Percentiles rank a stretch among this genome's conserved stretches.
These are phyloP conservation scores for Rhodophaea formosa DNA, from an alignment of 2,888 invertebrate genomes.

Conservation along the genomic window DNA sequence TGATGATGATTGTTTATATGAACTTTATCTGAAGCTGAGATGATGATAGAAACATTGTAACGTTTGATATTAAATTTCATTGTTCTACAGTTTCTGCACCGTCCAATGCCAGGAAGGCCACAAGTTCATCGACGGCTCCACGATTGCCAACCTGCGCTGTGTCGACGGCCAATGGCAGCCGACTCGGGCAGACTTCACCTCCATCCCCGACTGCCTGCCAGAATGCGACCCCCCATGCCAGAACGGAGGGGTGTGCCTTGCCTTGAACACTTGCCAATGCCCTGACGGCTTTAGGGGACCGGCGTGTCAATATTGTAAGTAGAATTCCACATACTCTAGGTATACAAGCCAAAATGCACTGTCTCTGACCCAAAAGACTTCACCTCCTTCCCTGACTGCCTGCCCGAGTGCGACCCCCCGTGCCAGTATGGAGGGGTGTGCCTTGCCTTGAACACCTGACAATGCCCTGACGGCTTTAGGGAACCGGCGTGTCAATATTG, in stretches of 20 bases:
- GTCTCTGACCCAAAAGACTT: too few relatives aligned
- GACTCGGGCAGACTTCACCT: constrained; percentile 80
- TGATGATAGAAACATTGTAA: too few relatives aligned
- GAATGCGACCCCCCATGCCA: constrained; percentile 84
- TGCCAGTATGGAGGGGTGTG: constrained; percentile 93
- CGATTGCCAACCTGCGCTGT: constrained; percentile 85
- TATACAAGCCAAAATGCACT: too few relatives aligned
- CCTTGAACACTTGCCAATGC: constrained; percentile 89
- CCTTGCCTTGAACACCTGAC: constrained; percentile 87
- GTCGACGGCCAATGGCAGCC: constrained; percentile 87
- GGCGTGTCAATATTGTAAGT: constrained; percentile 85
- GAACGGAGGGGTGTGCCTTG: constrained; percentile 91
- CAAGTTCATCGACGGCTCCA: constrained; percentile 86
- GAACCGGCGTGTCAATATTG: constrained; percentile 88
- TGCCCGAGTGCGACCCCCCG: constrained; percentile 83
- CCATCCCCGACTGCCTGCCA: constrained; percentile 87
- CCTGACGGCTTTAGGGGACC: constrained; percentile 85
- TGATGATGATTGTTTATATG: too few relatives aligned
- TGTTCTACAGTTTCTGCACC: constrained; percentile 81
- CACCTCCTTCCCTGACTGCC: constrained; percentile 85
- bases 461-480: constrained; percentile 86
- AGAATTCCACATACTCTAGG: too few relatives aligned
- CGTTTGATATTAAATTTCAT: too few relatives aligned
- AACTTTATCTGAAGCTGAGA: too few relatives aligned
- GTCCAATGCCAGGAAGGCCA: constrained; percentile 84